Base-by-base conservation (phyloP, 2,888 invertebrate genomes). In the Dichetophora obliterata region DNA sequence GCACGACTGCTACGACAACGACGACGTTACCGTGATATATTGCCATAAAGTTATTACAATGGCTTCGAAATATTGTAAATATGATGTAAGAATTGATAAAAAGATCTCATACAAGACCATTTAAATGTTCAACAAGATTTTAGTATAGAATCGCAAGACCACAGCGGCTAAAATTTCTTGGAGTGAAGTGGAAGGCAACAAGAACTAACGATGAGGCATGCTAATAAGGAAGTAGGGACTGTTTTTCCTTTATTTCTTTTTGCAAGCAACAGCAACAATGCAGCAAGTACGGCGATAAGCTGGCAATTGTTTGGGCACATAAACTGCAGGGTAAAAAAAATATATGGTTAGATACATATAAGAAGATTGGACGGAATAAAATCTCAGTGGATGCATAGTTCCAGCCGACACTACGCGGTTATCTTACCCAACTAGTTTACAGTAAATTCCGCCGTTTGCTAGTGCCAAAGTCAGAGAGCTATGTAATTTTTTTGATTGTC, bases 51-150 rank as follows among this genome's bases (percentile, higher is more conserved):
- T 63, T 19, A 19, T 65, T 63, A 73, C 73, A 73, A 73, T 61
- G 73, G 63, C 50, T 50, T 34, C 9, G 27, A 31, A 31, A 73
- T 65, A 77, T 78, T 79, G 78, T 80, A 80, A 78, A 79, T 78
- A 79, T 80, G 80, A 79, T 80, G 79, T 77, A 76, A 79, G 78
- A 66, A 66, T 78, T 79, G 80, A 80, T 80, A 79, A 78, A 80
- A 73, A 34, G 54, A 71, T 73, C 31, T 14, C 73, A 54, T 73
- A 52, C 24, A 73, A 63, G 34, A 65, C 11, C 50, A 65, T 65
- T 73, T 65, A 16, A 52, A 63, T 52, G 63, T 65, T 73, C 65
- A 52, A 73, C 63, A 52, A 50, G 73, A 63, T 73, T 16, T 27
- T 22, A 50, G 48, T 16, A 19, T 19, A 27, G 11, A 24, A 6